Conservation (phyloP, 2,888 invertebrate genomes). For the Mycalesis mineus region DNA sequence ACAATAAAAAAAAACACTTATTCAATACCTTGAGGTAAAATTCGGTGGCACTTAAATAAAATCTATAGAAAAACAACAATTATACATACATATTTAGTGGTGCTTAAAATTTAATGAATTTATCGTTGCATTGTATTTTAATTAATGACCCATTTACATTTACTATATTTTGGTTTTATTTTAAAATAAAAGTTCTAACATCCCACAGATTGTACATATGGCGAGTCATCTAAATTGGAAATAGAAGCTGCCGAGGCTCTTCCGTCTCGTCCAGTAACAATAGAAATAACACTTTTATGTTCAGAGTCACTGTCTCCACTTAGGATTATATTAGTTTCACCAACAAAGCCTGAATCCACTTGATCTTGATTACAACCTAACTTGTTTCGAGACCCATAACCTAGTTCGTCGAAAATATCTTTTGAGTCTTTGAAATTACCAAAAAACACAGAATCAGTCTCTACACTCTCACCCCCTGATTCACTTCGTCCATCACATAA, state of each 20-base stretch:
- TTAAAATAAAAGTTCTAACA: slow-evolving; percentile 41
- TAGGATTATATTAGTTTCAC: slow-evolving; percentile 68
- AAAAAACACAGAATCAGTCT: slow-evolving; percentile 91
- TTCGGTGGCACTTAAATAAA: slow-evolving; percentile 39
- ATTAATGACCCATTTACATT: no score
- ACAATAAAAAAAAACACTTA: not conserved
- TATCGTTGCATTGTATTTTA: no score
- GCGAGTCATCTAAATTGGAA: slow-evolving; percentile 55
- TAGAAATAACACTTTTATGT: slow-evolving; percentile 71
- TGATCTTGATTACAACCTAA: slow-evolving; percentile 51
- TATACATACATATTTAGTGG: not conserved
- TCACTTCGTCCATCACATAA: slow-evolving; percentile 88
- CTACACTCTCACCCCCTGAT: slow-evolving; percentile 91
- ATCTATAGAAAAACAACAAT: not conserved
- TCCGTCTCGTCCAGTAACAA: slow-evolving; percentile 61
- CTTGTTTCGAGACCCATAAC: slow-evolving; percentile 33
- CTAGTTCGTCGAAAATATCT: slow-evolving; percentile 61
- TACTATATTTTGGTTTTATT: slow-evolving; percentile 19
- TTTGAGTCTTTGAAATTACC: slow-evolving; percentile 81
- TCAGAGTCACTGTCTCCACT: slow-evolving; percentile 74
- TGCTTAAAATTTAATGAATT: not conserved
- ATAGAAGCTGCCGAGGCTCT: slow-evolving; percentile 56
- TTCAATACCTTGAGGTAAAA: slow-evolving; percentile 44
- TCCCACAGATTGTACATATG: slow-evolving; percentile 61
- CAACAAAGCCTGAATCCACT: slow-evolving; percentile 69